Evolutionary conservation across 2,113 vertebrate genomes (phyloP).

Genomic region (Paramisgurnus dabryanus): DNA sequence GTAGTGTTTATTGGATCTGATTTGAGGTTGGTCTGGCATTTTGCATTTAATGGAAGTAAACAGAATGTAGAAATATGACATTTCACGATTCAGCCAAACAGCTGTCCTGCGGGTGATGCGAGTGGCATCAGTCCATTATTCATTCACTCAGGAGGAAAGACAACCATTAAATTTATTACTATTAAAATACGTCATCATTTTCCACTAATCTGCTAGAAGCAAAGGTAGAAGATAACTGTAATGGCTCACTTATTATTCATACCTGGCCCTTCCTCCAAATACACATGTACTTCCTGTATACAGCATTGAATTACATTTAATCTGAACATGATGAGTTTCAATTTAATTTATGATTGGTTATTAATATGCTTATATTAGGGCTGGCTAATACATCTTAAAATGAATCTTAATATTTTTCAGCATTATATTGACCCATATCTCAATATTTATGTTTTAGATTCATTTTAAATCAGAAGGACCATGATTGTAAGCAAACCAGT

Average conservation of each 20-base stretch:
- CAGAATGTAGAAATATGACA: constrained; percentile 39
- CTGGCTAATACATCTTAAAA: background rate
- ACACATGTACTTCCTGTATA: background rate
- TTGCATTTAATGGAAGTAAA: constrained; percentile 25
- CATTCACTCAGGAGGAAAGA: constrained; percentile 13
- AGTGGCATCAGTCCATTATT: constrained; percentile 29
- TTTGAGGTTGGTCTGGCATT: constrained; percentile 30
- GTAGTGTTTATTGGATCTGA: constrained; percentile 22
- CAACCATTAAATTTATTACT: constrained; percentile 12
- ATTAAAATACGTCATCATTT: constrained; percentile 15
- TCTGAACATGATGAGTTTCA: background rate
- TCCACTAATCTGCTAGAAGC: constrained; percentile 11
- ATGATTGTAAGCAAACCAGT: too few relatives aligned
- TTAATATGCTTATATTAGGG: background rate
- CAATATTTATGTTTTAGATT: too few relatives aligned
- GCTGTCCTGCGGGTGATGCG: constrained; percentile 22
- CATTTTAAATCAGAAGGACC: too few relatives aligned
- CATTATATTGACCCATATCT: too few relatives aligned
- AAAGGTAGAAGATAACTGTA: background rate
- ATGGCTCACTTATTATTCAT: background rate
- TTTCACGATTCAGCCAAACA: constrained; percentile 36
- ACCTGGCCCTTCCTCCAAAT: background rate
- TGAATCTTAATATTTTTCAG: too few relatives aligned
- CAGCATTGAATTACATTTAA: background rate
- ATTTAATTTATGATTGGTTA: background rate